A percentile compares a stretch with the other conserved stretches of the same genome.
These are phyloP conservation scores for Elephantulus edwardii DNA, from an alignment of 2,113 vertebrate species.

Conservation along the genomic window DNA sequence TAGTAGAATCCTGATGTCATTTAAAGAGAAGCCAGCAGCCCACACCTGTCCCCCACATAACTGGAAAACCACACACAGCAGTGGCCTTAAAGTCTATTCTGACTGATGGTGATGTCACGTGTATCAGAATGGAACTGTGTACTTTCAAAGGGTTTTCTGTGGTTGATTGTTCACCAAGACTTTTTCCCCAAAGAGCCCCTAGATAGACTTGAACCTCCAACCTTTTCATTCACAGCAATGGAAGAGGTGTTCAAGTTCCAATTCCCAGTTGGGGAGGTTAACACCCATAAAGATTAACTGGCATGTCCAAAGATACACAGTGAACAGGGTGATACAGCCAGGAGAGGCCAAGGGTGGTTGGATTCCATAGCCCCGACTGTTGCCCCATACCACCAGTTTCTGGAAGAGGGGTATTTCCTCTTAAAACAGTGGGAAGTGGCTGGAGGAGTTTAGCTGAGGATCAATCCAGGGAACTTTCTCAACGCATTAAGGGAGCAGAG, in stretches of 20 bases:
- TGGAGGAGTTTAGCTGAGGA: not conserved
- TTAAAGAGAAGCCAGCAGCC: not conserved
- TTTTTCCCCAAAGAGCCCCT: not conserved
- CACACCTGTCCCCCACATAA: not conserved
- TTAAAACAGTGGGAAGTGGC: not conserved
- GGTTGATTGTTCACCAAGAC: not conserved
- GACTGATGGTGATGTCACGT: not conserved
- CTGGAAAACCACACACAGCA: not conserved
- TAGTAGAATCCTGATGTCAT: not conserved
- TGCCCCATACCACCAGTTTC: not conserved
- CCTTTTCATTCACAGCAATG: not conserved
- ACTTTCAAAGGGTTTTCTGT: not conserved
- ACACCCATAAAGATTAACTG: not conserved
- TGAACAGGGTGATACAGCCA: not conserved
- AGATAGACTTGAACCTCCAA: not conserved
- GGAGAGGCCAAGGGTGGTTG: too few relatives aligned
- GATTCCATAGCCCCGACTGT: not conserved
- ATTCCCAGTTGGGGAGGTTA: not conserved
- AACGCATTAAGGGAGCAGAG: too few relatives aligned
- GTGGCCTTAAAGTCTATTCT: too few relatives aligned
- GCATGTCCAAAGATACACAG: not conserved
- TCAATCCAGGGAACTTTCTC: not conserved
- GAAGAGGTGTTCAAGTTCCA: too few relatives aligned
- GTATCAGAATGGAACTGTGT: not conserved
- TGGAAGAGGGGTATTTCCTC: not conserved